Percentiles rank a stretch among this genome's conserved stretches.
Evolutionary conservation across 37 sponge, comb jelly and placozoan species (phyloP).

Genomic region (Beroe forskalii): DNA sequence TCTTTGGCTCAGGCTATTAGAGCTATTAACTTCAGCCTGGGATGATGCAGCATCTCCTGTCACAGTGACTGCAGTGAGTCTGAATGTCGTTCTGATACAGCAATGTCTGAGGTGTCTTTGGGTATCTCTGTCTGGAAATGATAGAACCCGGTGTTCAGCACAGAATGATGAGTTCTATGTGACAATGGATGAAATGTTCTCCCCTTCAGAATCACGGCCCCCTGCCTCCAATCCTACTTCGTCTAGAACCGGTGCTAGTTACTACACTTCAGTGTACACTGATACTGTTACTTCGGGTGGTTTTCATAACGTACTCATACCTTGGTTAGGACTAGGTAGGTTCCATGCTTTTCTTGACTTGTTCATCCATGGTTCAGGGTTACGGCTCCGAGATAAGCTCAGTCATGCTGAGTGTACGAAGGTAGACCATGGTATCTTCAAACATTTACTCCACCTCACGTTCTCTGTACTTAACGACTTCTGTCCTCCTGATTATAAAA

Average conservation of each 20-base stretch:
- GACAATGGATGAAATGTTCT: slow-evolving; percentile 52
- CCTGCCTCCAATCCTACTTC: not conserved
- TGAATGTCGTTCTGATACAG: slow-evolving; percentile 35
- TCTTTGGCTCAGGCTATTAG: not conserved
- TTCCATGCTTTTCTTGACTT: slow-evolving; percentile 76
- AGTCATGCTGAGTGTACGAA: slow-evolving; percentile 85
- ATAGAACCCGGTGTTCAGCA: not conserved
- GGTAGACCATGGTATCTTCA: not conserved
- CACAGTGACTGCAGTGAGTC: not conserved
- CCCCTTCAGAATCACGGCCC: not conserved
- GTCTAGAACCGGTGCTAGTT: slow-evolving; percentile 9
- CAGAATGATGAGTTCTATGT: slow-evolving; percentile 32
- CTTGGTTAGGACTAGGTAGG: not conserved
- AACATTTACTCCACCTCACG: not conserved
- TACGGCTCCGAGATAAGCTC: slow-evolving; percentile 79
- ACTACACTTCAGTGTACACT: slow-evolving; percentile 10
- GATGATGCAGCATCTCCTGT: not conserved
- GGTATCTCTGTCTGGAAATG: not conserved
- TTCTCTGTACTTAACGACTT: not conserved
- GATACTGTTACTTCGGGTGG: not conserved
- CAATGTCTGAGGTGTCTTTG: slow-evolving; percentile 24
- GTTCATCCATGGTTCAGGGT: slow-evolving; percentile 80
- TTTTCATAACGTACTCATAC: not conserved
- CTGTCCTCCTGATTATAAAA: not conserved
- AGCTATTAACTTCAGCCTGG: not conserved